Conservation (phyloP, 2,113 vertebrate species). For the Rousettus leschenaultii region DNA sequence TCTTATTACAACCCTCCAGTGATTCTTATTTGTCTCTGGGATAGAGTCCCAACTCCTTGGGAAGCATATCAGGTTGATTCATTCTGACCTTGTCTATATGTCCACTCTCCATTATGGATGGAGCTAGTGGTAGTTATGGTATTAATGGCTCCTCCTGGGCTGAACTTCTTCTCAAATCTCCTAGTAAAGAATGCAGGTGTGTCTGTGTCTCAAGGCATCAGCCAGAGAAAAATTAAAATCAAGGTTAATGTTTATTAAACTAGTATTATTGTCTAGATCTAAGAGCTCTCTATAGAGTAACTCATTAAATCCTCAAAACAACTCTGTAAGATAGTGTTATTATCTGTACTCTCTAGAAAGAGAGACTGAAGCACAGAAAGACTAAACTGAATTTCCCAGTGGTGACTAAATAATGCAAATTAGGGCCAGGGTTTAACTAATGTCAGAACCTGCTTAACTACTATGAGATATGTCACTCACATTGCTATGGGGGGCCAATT, state of each 20-base stretch:
- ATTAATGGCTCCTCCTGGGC: neutral
- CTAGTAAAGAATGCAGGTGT: neutral
- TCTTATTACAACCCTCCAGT: neutral
- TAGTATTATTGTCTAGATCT: neutral
- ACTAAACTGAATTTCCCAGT: neutral
- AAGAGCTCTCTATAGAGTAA: neutral
- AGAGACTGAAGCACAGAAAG: neutral
- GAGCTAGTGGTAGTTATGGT: neutral
- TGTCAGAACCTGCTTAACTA: neutral
- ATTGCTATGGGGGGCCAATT: neutral
- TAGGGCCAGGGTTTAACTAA: neutral
- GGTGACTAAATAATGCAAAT: neutral
- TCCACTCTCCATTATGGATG: neutral
- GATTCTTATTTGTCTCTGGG: neutral
- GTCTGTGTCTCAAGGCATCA: neutral
- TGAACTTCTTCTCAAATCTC: neutral
- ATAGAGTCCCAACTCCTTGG: neutral
- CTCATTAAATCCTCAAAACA: neutral
- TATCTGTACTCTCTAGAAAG: neutral
- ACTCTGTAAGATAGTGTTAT: neutral
- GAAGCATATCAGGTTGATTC: neutral
- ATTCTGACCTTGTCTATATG: neutral
- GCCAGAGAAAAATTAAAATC: neutral
- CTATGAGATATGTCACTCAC: fast-evolving
- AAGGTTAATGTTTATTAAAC: neutral